Base-by-base conservation (phyloP, 2,888 invertebrate genomes). In the Chloroclysta siterata region DNA sequence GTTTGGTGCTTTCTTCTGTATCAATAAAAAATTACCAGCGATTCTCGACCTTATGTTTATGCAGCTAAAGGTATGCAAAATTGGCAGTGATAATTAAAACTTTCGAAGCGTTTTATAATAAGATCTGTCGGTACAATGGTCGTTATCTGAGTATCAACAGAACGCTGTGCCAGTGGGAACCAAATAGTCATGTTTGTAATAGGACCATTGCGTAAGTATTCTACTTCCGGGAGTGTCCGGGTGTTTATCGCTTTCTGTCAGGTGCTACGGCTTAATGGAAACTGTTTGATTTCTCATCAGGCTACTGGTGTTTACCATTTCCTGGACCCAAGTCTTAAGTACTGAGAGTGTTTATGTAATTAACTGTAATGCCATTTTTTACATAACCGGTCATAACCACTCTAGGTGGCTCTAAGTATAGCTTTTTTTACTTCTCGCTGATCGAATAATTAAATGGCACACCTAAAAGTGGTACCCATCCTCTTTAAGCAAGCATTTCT, bases 51-150 rank as follows among this genome's bases (percentile, higher is more conserved):
- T 60, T 74, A 70, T 53, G 39, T 7, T 2, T 11, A 52, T 36
- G n/a, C 10, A 7, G 22, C 41, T 68, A 69, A 65, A 50, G 47
- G 58, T 68, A 66, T 52, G 63, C 57, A 65, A 55, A 68, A 83
- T 82, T 74, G 81, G 73, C 68, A 60, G 65, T 73, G 74, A 80
- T 85, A 85, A 89, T 89, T 88, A 88, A 86, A 88, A 88, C 87
- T 87, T 89, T 85, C 85, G 71, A 82, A 74, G 69, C 64, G 57
- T 63, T 56, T 75, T 79, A 72, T 76, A 78, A 78, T 83, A 82
- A 81, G 81, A 79, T 77, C 76, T 76, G 76, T 71, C 66, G 59
- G 64, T 41, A 70, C 73, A 73, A 73, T 72, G 39, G 62, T 39
- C 53, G 62, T 66, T 71, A 73, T 76, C 70, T 70, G 52, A 53